phyloP scores from a whole-genome alignment of 2,797 vertebrate species.

The Siniperca scherzeri region DNA sequence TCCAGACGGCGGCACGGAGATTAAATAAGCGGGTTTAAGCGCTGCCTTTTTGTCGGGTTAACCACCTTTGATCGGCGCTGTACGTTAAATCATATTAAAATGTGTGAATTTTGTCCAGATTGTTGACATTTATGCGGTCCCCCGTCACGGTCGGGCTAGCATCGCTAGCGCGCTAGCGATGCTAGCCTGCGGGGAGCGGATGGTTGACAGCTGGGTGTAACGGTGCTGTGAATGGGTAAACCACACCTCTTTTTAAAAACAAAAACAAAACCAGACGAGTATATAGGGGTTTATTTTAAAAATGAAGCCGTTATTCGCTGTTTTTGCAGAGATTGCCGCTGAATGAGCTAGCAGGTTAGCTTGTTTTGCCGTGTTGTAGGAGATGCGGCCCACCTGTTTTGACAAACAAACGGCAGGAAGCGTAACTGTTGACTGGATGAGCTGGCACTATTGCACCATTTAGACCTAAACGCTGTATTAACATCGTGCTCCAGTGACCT shows the following conservation, averaged over 20 bases:
- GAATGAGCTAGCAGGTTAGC: not conserved
- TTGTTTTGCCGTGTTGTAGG: slow-evolving; percentile 17
- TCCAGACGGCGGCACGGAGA: not conserved
- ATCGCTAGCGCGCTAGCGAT: slow-evolving; percentile 34
- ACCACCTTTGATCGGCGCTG: rapidly evolving
- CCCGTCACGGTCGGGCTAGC: slow-evolving; percentile 30
- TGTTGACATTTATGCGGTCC: rapidly evolving
- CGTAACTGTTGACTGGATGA: slow-evolving; percentile 19
- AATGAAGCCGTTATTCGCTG: rapidly evolving
- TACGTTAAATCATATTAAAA: rapidly evolving
- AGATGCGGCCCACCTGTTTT: slow-evolving; percentile 81
- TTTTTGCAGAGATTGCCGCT: not conserved
- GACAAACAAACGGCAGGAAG: slow-evolving; percentile 34
- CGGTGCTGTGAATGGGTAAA: not conserved
- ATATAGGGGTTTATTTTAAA: rapidly evolving
- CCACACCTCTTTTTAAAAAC: not conserved
- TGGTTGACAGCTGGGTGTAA: not conserved
- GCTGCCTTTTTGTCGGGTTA: rapidly evolving
- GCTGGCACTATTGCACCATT: slow-evolving; percentile 10
- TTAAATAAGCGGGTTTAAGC: rapidly evolving
- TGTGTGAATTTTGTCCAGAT: rapidly evolving
- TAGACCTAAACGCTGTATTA: no score
- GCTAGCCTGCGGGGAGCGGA: slow-evolving; percentile 26
- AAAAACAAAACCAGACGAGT: rapidly evolving
- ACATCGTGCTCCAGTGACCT: rapidly evolving